Evolutionary conservation across 2,113 vertebrate genomes (phyloP).

Genomic region (Smithornis capensis): DNA sequence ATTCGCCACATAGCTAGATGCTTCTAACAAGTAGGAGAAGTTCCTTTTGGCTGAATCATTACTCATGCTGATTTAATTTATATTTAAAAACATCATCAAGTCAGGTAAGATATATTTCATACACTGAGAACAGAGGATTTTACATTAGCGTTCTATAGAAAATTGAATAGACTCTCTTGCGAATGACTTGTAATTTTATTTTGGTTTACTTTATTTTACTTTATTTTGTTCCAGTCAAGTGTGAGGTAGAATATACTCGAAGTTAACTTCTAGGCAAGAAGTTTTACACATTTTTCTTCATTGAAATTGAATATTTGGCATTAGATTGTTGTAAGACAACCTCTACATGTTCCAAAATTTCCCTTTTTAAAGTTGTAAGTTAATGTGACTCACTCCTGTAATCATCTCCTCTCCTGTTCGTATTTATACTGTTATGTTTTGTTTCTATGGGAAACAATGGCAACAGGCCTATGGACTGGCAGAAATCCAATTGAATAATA

Average conservation of each 20-base stretch:
- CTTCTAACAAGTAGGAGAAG: not conserved
- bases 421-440: slow-evolving; percentile 65
- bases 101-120: not conserved
- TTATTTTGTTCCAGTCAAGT: not conserved
- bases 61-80: not conserved
- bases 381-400: slow-evolving; percentile 59
- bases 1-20: not conserved
- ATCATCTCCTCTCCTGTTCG: slow-evolving; percentile 41
- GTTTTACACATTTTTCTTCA: slow-evolving; percentile 37
- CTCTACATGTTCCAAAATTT: slow-evolving; percentile 27
- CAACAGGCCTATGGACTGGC: slow-evolving; percentile 35
- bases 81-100: not conserved
- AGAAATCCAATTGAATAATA: slow-evolving; percentile 22
- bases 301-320: slow-evolving; percentile 57
- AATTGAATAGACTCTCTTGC: not conserved
- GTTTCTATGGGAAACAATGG: slow-evolving; percentile 66
- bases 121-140: not conserved
- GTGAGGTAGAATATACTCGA: not conserved
- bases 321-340: not conserved
- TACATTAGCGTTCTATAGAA: not conserved
- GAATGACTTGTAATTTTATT: not conserved
- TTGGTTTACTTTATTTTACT: not conserved
- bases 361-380: slow-evolving; percentile 41
- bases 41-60: not conserved
- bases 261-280: slow-evolving; percentile 27